Evolutionary conservation across 2,888 invertebrate genomes (phyloP).

Genomic region (Mechanitis mazaeus): DNA sequence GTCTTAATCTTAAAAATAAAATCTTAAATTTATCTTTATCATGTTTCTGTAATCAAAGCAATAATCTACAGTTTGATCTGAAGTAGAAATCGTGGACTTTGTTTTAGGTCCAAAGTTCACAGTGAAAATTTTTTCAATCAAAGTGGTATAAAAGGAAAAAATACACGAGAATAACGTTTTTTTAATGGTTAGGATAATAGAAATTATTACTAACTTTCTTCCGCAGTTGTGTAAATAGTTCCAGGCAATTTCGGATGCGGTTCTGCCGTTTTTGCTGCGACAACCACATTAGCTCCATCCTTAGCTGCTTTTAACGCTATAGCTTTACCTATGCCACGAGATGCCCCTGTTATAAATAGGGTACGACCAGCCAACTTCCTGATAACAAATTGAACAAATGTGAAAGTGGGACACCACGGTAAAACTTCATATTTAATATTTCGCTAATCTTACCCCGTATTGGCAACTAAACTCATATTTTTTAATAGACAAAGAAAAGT

Average conservation of each 20-base stretch:
- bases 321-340: slow-evolving; percentile 96
- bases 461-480: slow-evolving; percentile 71
- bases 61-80: not conserved
- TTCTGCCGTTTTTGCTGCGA: slow-evolving; percentile 94
- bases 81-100: slow-evolving; percentile 11
- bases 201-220: slow-evolving; percentile 83
- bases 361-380: slow-evolving; percentile 88
- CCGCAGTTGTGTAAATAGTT: slow-evolving; percentile 92
- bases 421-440: slow-evolving; percentile 17
- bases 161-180: not conserved
- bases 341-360: slow-evolving; percentile 96
- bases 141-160: not conserved
- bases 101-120: slow-evolving; percentile 33
- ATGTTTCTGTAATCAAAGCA: not conserved
- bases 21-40: not conserved
- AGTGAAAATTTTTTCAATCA: not conserved
- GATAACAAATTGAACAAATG: slow-evolving; percentile 31
- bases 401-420: slow-evolving; percentile 26
- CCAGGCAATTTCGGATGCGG: slow-evolving; percentile 94
- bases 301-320: slow-evolving; percentile 94
- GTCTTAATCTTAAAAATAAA: not conserved
- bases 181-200: not conserved
- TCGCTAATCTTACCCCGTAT: slow-evolving; percentile 59
- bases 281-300: slow-evolving; percentile 94
- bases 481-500: not conserved